Conservation (phyloP, 2,113 vertebrate species). For the Nipponia nippon region DNA sequence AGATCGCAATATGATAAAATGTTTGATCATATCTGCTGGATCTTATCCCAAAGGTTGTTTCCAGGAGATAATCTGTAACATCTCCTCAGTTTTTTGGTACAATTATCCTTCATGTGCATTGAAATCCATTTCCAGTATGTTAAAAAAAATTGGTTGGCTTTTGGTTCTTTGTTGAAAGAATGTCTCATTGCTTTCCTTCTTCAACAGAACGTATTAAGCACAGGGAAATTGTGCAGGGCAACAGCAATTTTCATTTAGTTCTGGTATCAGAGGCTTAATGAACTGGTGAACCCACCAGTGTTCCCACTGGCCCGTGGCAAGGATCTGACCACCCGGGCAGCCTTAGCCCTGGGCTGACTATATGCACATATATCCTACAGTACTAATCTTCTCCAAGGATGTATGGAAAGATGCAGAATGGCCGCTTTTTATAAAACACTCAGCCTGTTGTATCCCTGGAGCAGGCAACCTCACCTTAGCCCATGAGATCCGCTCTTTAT, state of each 20-base stretch:
- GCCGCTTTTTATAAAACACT: neutral
- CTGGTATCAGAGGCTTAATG: neutral
- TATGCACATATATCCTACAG: fast-evolving
- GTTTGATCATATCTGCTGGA: neutral
- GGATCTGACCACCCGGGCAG: neutral
- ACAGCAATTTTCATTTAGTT: neutral
- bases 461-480: neutral
- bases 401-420: neutral
- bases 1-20: neutral
- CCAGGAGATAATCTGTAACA: neutral
- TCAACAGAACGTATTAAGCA: neutral
- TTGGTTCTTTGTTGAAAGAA: neutral
- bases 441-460: neutral
- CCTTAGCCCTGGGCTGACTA: neutral
- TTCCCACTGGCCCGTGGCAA: neutral
- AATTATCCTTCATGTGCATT: neutral
- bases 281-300: neutral
- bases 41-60: neutral
- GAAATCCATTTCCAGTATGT: neutral
- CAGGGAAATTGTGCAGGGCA: neutral
- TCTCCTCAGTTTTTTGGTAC: neutral
- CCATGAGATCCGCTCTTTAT: neutral
- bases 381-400: neutral
- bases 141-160: neutral
- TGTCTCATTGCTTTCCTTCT: neutral